Percentiles rank a stretch among this genome's conserved stretches.
These are phyloP conservation scores for Dromius quadrimaculatus DNA, from an alignment of 2,888 invertebrate genomes.

Conservation along the genomic window DNA sequence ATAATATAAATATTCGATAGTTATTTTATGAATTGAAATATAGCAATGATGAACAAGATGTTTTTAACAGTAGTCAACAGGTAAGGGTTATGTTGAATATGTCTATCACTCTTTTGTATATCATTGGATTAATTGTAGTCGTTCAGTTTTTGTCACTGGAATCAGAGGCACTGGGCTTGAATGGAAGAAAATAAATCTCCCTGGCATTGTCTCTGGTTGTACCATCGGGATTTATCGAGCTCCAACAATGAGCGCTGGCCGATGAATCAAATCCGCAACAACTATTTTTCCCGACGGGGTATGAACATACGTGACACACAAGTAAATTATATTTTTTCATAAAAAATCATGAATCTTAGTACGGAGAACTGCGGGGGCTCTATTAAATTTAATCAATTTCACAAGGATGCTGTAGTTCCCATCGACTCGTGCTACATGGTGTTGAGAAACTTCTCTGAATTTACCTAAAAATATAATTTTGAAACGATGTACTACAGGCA, in stretches of 20 bases:
- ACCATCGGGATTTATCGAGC: constrained; percentile 15
- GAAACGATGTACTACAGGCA: too few species aligned
- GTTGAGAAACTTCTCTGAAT: too few species aligned
- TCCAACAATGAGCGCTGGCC: constrained; percentile 28
- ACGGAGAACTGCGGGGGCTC: constrained; percentile 34
- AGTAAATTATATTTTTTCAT: constrained; percentile 42
- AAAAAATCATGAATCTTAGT: constrained; percentile 41
- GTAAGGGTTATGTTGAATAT: too few species aligned
- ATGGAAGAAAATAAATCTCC: constrained; percentile 29
- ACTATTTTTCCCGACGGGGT: constrained; percentile 27
- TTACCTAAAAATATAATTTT: too few species aligned
- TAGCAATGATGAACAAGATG: too few species aligned
- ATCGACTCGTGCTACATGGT: too few species aligned
- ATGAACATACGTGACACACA: constrained; percentile 4
- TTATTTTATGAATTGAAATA: too few species aligned
- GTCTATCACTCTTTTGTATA: too few species aligned
- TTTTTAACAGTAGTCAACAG: too few species aligned
- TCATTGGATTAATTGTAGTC: neutral
- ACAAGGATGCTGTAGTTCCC: too few species aligned
- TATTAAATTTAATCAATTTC: constrained; percentile 33
- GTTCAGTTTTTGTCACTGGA: neutral
- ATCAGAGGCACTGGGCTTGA: neutral
- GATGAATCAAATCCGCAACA: constrained; percentile 40
- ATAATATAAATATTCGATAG: too few species aligned
- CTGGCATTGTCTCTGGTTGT: constrained; percentile 29